Evolutionary conservation across 2,113 vertebrate genomes (phyloP).

Genomic region (Ivindomyrus marchei): DNA sequence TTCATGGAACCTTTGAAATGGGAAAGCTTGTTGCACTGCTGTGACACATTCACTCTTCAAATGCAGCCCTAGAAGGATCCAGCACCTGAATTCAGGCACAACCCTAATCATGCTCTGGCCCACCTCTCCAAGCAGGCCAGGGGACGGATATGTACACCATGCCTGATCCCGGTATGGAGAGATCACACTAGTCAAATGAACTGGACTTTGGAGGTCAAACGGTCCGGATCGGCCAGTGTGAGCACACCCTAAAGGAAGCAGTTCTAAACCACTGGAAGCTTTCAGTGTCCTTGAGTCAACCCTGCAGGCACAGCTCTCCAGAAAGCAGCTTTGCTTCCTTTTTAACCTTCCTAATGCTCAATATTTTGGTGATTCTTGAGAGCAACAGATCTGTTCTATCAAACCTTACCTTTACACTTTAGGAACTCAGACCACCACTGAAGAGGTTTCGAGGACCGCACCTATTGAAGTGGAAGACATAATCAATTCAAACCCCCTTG

Average conservation of each 20-base stretch:
- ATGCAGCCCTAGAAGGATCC: no score
- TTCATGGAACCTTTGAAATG: neutral
- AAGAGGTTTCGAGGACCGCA: neutral
- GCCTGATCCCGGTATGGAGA: neutral
- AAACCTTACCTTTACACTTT: neutral
- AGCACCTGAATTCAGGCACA: neutral
- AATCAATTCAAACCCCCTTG: neutral
- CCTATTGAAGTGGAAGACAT: neutral
- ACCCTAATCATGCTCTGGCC: neutral
- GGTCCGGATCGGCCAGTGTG: neutral
- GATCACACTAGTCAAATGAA: neutral
- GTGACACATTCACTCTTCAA: no score
- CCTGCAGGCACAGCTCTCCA: neutral
- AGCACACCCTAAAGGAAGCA: neutral
- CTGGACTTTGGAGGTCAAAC: neutral
- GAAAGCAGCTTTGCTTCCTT: neutral
- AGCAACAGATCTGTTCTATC: neutral
- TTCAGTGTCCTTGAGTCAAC: neutral
- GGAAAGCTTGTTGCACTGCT: neutral
- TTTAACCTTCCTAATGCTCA: neutral
- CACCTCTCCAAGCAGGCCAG: neutral
- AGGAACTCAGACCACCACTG: neutral
- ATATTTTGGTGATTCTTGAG: neutral
- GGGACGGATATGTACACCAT: neutral
- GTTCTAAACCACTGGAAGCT: neutral